phyloP scores from a whole-genome alignment of 2,113 vertebrate genomes.

The Thunnus maccoyii region DNA sequence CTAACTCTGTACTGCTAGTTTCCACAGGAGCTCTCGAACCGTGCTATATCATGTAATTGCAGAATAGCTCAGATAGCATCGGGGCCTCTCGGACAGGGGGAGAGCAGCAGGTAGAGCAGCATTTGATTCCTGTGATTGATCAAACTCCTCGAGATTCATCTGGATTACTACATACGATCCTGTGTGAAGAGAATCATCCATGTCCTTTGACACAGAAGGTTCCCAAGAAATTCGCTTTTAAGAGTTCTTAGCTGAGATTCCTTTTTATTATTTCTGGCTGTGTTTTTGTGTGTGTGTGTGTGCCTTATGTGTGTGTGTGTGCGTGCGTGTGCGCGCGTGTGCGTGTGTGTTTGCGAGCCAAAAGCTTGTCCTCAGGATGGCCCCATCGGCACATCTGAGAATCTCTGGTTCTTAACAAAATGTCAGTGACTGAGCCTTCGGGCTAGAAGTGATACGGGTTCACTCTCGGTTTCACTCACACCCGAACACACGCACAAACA shows the following conservation, averaged over 20 bases:
- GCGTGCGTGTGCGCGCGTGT: conserved; percentile 23
- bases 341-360: conserved; percentile 51
- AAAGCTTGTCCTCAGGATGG: conserved; percentile 67
- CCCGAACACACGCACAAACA: not conserved
- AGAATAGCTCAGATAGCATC: conserved; percentile 67
- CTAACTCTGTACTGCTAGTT: conserved; percentile 71
- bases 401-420: conserved; percentile 66
- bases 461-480: conserved; percentile 53
- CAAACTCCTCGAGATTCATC: conserved; percentile 35
- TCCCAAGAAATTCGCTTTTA: conserved; percentile 50
- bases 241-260: conserved; percentile 48
- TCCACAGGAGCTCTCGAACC: conserved; percentile 66
- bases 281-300: conserved; percentile 28
- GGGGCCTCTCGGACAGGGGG: conserved; percentile 31
- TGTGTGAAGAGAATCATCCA: conserved; percentile 5
- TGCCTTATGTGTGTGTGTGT: conserved; percentile 11
- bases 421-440: conserved; percentile 64
- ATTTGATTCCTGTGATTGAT: conserved; percentile 53
- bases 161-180: conserved; percentile 50
- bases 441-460: conserved; percentile 71
- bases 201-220: conserved; percentile 35
- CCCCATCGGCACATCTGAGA: conserved; percentile 75
- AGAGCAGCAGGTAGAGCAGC: conserved; percentile 26
- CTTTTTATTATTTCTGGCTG: conserved; percentile 65
- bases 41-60: conserved; percentile 70